Conservation (phyloP, 2,113 vertebrate genomes). For the Chinchilla lanigera region DNA sequence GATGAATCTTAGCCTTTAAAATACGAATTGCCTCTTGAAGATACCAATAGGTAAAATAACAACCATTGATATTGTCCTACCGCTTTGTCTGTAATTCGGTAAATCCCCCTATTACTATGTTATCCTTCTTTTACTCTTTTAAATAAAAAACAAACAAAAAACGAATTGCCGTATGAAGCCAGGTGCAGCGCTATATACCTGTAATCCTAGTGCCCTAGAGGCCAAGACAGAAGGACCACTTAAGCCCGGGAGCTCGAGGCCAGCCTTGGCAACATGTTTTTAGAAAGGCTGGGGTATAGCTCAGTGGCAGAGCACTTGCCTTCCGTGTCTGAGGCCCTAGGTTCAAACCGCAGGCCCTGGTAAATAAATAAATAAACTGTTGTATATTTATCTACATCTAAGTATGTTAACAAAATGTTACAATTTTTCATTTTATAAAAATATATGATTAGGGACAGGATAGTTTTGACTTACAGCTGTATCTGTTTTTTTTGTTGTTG, state of each 20-base stretch:
- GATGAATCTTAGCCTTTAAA: slow-evolving; percentile 10
- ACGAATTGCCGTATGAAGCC: background rate
- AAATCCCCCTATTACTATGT: too few relatives aligned
- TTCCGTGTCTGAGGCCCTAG: background rate
- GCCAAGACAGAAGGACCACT: background rate
- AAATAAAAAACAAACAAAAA: too few relatives aligned
- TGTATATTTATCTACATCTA: background rate
- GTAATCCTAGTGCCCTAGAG: background rate
- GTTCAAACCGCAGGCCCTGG: background rate
- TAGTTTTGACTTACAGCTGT: background rate
- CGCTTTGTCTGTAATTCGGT: too few relatives aligned
- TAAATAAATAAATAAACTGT: background rate
- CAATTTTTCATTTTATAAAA: slow-evolving; percentile 32
- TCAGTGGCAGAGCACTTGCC: background rate
- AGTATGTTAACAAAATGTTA: background rate
- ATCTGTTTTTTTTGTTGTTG: too few relatives aligned
- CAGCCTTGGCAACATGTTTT: background rate
- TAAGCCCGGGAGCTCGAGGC: background rate
- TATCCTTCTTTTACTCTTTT: too few relatives aligned
- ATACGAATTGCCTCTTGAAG: too few relatives aligned
- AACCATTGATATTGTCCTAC: too few relatives aligned
- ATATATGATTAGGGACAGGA: background rate
- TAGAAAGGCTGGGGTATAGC: background rate
- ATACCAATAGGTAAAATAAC: too few relatives aligned
- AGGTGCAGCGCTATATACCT: background rate